Evolutionary conservation across 2,113 vertebrate species (phyloP).

Genomic region (Zapornia atra): DNA sequence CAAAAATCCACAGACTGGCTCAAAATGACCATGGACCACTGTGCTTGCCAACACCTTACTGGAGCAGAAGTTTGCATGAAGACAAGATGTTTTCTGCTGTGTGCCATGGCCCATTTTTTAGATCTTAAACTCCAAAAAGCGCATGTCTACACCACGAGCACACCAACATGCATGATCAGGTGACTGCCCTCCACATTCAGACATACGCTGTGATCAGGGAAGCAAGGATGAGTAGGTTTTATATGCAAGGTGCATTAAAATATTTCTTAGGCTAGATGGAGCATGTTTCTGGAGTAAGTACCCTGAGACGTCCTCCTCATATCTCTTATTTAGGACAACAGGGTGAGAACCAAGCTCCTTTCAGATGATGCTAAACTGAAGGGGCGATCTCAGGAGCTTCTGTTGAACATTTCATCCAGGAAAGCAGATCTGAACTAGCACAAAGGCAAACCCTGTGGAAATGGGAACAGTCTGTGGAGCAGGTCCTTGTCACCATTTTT

Average conservation of each 20-base stretch:
- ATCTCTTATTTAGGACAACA: background rate
- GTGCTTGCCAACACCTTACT: background rate
- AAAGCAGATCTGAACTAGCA: background rate
- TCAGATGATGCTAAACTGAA: background rate
- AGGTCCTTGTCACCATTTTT: background rate
- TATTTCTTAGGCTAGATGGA: background rate
- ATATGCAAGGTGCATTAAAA: background rate
- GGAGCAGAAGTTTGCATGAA: background rate
- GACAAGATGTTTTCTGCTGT: background rate
- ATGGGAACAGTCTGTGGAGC: background rate
- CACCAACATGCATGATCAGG: fast-evolving
- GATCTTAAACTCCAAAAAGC: background rate
- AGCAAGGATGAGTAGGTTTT: background rate
- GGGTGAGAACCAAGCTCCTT: fast-evolving
- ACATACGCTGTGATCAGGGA: background rate
- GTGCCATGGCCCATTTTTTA: fast-evolving
- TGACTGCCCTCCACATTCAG: background rate
- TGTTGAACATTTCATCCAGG: background rate
- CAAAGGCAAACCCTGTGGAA: background rate
- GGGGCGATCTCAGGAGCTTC: background rate
- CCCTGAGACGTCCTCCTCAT: background rate
- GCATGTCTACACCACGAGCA: background rate
- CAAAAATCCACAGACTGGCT: background rate
- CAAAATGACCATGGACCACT: background rate
- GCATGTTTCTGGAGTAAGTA: background rate